Evolutionary conservation across 2,888 invertebrate species (phyloP).

Genomic region (Ennomos erosarius): DNA sequence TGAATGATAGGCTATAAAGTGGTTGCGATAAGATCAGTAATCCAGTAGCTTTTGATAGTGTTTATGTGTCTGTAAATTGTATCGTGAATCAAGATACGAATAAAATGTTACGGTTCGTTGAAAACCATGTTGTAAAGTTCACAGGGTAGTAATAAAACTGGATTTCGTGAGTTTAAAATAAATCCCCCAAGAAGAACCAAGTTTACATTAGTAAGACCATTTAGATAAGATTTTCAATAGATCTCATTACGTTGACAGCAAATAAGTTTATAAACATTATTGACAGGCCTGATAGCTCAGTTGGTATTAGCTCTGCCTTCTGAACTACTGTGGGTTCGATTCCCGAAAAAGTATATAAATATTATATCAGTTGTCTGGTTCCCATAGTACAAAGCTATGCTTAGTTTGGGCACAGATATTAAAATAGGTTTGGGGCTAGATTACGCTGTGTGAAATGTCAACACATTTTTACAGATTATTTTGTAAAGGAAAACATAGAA

Average conservation of each 20-base stretch:
- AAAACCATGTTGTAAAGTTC: neutral
- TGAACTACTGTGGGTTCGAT: too few relatives aligned
- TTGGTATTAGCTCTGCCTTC: too few relatives aligned
- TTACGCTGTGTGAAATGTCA: too few relatives aligned
- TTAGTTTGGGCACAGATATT: too few relatives aligned
- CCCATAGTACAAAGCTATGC: too few relatives aligned
- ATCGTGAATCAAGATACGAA: constrained; percentile 9
- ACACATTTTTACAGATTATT: too few relatives aligned
- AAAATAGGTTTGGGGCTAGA: too few relatives aligned
- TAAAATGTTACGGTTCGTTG: neutral
- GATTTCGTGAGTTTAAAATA: constrained; percentile 1
- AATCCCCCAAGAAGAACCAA: neutral
- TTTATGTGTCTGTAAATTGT: constrained; percentile 27
- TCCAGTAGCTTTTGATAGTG: constrained; percentile 19
- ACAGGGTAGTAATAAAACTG: neutral
- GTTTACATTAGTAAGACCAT: neutral
- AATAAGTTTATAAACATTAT: too few relatives aligned
- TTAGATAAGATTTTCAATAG: neutral
- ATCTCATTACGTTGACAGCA: neutral
- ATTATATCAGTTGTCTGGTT: too few relatives aligned
- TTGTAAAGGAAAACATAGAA: too few relatives aligned
- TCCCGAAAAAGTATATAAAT: too few relatives aligned
- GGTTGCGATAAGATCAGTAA: constrained; percentile 29
- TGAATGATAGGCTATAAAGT: constrained; percentile 43
- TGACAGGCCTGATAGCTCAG: too few relatives aligned